Evolutionary conservation across 2,888 invertebrate genomes (phyloP), one percentile per base, ranked within the genome.

Genomic region (Argyresthia goedartella): DNA sequence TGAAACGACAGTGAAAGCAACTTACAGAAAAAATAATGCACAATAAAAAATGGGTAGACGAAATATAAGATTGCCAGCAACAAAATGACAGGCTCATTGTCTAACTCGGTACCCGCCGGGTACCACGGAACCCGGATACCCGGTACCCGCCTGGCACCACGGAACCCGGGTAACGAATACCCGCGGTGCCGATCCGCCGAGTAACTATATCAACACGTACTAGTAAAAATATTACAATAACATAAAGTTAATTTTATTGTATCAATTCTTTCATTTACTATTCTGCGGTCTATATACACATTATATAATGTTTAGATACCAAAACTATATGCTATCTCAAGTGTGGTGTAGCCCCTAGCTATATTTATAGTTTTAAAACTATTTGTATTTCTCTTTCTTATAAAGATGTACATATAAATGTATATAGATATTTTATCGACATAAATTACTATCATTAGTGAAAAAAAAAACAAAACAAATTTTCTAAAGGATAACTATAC

Each of bases 381-480:
- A 84, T 84, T 84, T 86, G 84, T 85, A 84, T 85, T 81, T 80
- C 75, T 80, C 76, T 81, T 73, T 54, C 49, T 53, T 50, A 73
- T 58, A 67, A 63, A 74, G 68, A 74, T 69, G 74, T 74, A 65
- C 64, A 79, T 80, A 81, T 75, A 76, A 72, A 71, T 81, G 76
- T 79, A 77, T 54, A 58, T 57, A 57, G 53, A 57, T 58, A 55
- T 65, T 75, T 77, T 77, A 81, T 79, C 76, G 66, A 81, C 85
- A 86, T 86, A 86, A 86, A 86, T 86, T 82, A 86, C 81, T 85
- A 85, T 81, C 71, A 81, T 77, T 84, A 79, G 72, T 78, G 74
- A 74, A 75, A 81, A 71, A n/a, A 72, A 79, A 72, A 69, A 76
- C 81, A 74, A 55, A 73, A 70, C 69, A 75, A 75, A 70, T 33